Percentiles rank a stretch among this genome's conserved stretches.
Conservation (phyloP, 2,113 vertebrate genomes). For the Hippocampus mohnikei region DNA sequence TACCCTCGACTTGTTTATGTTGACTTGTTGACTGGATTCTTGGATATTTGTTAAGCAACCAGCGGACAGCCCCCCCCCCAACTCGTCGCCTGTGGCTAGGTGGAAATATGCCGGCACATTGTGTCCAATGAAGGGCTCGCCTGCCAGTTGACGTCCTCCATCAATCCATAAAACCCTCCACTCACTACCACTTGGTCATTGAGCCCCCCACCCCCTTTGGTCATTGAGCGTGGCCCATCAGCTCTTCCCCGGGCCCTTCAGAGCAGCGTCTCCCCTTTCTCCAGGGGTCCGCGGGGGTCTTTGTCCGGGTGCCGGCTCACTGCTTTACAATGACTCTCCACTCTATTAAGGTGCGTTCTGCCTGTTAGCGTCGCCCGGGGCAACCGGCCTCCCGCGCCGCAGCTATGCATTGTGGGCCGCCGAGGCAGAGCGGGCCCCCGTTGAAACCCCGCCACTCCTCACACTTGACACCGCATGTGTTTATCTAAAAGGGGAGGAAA, state of each 20-base stretch:
- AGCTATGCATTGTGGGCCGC: slow-evolving; percentile 91
- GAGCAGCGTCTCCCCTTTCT: slow-evolving; percentile 77
- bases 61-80: slow-evolving; percentile 1
- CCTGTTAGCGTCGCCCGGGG: slow-evolving; percentile 98
- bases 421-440: slow-evolving; percentile 82
- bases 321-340: slow-evolving; percentile 99
- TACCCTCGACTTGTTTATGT: not conserved
- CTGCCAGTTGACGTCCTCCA: slow-evolving; percentile 56
- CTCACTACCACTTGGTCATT: slow-evolving; percentile 64
- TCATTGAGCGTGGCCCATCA: slow-evolving; percentile 76
- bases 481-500: slow-evolving; percentile 89
- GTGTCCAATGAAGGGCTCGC: slow-evolving; percentile 57
- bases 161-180: slow-evolving; percentile 58
- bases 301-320: slow-evolving; percentile 85
- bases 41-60: slow-evolving; percentile 13
- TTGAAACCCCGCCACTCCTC: slow-evolving; percentile 84
- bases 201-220: slow-evolving; percentile 52
- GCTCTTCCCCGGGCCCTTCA: slow-evolving; percentile 78
- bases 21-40: not conserved
- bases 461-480: slow-evolving; percentile 99
- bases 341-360: slow-evolving; percentile 99
- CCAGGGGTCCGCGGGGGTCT: slow-evolving; percentile 80
- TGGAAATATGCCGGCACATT: slow-evolving; percentile 62
- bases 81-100: slow-evolving; percentile 24
- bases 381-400: slow-evolving; percentile 96